Base-by-base conservation (phyloP, 1,140 invertebrate genomes). In the Spodoptera litura region DNA sequence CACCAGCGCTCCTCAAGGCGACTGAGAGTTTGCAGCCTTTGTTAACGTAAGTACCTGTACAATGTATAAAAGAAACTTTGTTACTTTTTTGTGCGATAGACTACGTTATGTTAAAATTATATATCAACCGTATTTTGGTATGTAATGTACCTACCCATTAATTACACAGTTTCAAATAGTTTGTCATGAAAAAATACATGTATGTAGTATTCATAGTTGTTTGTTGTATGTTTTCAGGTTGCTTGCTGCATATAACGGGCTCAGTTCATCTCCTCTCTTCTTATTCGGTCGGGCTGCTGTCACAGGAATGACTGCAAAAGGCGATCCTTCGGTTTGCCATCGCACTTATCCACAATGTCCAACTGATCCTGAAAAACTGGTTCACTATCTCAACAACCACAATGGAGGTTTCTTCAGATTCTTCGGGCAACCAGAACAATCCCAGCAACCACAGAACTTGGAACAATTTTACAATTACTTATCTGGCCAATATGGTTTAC, bases 401-500 rank as follows among this genome's bases (percentile, higher is more conserved):
- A 97, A 97, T 76, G 97, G 97, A 55, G 97, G 97, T 10, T 97
- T 98, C 88, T 98, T 98, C 88, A 95, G 97, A 73, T 97, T 97
- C 85, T 98, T 98, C 87, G 96, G 95, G 76, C 95, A 95, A 31
- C 87, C 93, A 59, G 49, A 62, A 6, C 83, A 87, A 59, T 76
- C 62, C 35, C 82, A 81, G 1, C 82, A 87, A 64, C 53, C 72
- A 13, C 81, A 81, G 3, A 86, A 88, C 64, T 38, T 93, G 6
- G 83, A 92, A 72, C 92, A 94, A 73, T 89, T 93, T 38, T 92
- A 91, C 31, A 86, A 91, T 74, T 88, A 91, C 38, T 81, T 92
- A 8, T 83, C 88, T n/a, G 85, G 87, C 62, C 84, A 83, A 44
- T 82, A 87, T 55, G 81, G 76, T 13, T 75, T 78, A 0, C 72